These are phyloP conservation scores for Eudemis profundana DNA, from an alignment of 2,888 invertebrate genomes.

Conservation along the genomic window DNA sequence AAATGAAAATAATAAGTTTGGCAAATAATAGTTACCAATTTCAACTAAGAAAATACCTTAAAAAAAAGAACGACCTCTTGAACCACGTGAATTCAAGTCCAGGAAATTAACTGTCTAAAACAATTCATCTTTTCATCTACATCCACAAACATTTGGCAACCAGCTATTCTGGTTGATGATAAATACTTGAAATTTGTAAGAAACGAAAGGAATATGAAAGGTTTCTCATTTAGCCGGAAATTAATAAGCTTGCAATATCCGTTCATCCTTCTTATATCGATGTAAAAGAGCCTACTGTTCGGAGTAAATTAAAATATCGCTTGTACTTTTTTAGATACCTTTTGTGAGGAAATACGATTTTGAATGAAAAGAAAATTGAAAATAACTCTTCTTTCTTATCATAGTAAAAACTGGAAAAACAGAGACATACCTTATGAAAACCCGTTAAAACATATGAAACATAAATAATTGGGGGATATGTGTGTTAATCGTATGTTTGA, in stretches of 20 bases:
- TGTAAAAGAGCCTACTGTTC: constrained; percentile 36
- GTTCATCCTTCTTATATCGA: constrained; percentile 42
- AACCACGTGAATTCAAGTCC: background rate
- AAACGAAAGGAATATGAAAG: constrained; percentile 41
- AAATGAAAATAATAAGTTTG: no score
- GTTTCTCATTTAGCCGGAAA: constrained; percentile 47
- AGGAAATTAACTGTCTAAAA: constrained; percentile 17
- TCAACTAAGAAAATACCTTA: no score
- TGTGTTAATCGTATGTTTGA: no score
- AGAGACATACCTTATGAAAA: no score
- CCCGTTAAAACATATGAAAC: background rate
- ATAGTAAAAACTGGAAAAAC: background rate
- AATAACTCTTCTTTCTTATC: constrained; percentile 6
- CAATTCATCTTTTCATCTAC: background rate
- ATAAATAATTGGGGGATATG: no score
- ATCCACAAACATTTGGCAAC: background rate
- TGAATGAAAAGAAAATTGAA: constrained; percentile 8
- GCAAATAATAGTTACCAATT: no score
- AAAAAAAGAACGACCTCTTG: no score
- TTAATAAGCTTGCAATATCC: constrained; percentile 53
- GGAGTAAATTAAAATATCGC: constrained; percentile 34
- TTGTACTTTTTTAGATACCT: constrained; percentile 21
- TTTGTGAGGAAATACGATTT: constrained; percentile 31
- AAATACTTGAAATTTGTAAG: constrained; percentile 34
- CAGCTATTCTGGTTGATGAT: constrained; percentile 22